Conservation (phyloP, 64 coral and sea anemone species). For the Montipora capricornis region DNA sequence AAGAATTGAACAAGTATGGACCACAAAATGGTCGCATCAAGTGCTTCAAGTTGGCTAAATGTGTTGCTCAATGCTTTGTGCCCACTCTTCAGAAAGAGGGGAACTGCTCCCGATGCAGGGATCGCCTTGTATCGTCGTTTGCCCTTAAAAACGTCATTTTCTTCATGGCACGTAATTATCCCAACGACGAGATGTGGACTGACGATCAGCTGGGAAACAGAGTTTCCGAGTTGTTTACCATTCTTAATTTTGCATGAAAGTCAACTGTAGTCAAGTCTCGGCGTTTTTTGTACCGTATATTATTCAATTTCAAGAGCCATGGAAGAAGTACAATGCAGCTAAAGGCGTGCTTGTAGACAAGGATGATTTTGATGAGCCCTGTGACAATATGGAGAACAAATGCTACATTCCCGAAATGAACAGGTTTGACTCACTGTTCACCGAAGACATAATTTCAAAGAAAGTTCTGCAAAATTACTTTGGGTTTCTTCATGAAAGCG, state of each 20-base stretch:
- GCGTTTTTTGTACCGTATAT: constrained; percentile 49
- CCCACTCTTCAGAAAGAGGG: constrained; percentile 8
- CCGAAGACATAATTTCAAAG: constrained; percentile 41
- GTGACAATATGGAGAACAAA: background rate
- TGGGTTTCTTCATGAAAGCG: constrained; percentile 33
- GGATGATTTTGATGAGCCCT: background rate
- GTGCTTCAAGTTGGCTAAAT: constrained; percentile 53
- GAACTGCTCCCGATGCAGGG: constrained; percentile 17
- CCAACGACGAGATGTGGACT: constrained; percentile 36
- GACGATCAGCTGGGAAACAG: constrained; percentile 35
- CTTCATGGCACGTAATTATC: constrained; percentile 53
- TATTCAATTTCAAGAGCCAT: background rate
- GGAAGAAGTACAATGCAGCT: constrained; percentile 19
- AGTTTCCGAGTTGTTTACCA: constrained; percentile 40
- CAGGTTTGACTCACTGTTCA: constrained; percentile 14
- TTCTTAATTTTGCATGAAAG: constrained; percentile 48
- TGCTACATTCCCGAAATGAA: constrained; percentile 34
- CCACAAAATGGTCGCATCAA: constrained; percentile 38
- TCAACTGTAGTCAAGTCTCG: constrained; percentile 31
- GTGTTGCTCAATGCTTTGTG: constrained; percentile 32
- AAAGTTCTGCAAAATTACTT: constrained; percentile 44
- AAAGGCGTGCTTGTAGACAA: constrained; percentile 26
- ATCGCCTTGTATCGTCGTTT: constrained; percentile 32
- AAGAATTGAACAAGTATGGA: constrained; percentile 56
- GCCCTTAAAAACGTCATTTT: constrained; percentile 50